Evolutionary conservation across 2,797 vertebrate species (phyloP), one percentile per base, ranked within the genome.

Genomic region (Pangasius sanitwongsei): DNA sequence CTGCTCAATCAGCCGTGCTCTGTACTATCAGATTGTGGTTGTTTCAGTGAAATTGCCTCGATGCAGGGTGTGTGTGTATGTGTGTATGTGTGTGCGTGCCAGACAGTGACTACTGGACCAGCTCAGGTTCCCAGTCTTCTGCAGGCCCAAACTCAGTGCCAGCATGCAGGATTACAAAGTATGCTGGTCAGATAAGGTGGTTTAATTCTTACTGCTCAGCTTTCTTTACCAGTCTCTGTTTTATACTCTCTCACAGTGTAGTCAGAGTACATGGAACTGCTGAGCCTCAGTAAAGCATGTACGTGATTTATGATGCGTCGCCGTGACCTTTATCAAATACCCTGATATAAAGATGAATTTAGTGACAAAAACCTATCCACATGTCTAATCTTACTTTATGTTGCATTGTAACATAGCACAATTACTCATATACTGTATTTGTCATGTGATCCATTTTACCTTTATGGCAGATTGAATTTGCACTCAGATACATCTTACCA

Each of bases 321-420:
- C 67, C 55, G 72, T 50, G 69, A 91, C 91, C 90, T 91, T 92
- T 91, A 84, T 84, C 87, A 83, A 78, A 83, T 89, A 86, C 53
- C n/a, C 86, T 85, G 84, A 85, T 85, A 92, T 93, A 93, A 93
- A 80, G 61, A 92, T 70, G 85, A 82, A 15, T 85, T 83, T 72
- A 1, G 31, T 72, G 72, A 82, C 25, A 34, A 59, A 53, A 78
- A 13, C 63, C 63, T 63, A 41, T 23, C 12, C 59, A 67, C 61
- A 50, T 50, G 67, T 67, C 63, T 48, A 41, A 25, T 61, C 34
- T 6, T 67, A n/a, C 20, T 25, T 44, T 53, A 53, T 69, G 3
- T 65, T 63, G 41, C 41, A 37, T 18, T 83, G 18, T 13, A 13
- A 25, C 83, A 23, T 53, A 69, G 12, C 57, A 81, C 18, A 20